Base-by-base conservation (phyloP, 2,113 vertebrate species). In the Trematocara variabile region DNA sequence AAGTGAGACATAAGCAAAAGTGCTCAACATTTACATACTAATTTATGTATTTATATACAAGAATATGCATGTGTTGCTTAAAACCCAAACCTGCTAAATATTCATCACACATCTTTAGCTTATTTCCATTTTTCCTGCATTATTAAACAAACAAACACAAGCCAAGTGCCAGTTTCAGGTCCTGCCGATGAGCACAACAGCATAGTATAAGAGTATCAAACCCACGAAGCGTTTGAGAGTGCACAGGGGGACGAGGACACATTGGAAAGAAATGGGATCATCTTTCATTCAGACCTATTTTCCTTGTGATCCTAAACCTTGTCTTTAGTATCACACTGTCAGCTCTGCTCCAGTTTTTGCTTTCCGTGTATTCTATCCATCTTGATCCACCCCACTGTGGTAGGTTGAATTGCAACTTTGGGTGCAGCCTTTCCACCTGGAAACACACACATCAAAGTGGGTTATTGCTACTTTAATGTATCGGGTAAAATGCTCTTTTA, bases 261-360 rank as follows among this genome's bases (percentile, higher is more conserved):
- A 65, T 79, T 33, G 73, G 48, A 65, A 44, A 77, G 39, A 58
- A 84, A 82, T 41, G 60, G 88, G 81, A 89, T 88, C 82, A 80
- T 91, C 65, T 81, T 84, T 91, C 89, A 90, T 86, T 84, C 82
- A 91, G 78, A 87, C 84, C 81, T 58, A 84, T 91, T 92, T 93
- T 83, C 82, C 54, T 48, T 11, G 78, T 80, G 75, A 89, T 92
- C 78, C 65, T 81, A 56, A 89, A 86, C 55, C 73, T 73, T 87
- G 30, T 73, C 80, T 86, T 44, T 54, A 39, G 77, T 79, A 88
- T 85, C 87, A 83, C 37, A 44, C 65, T 89, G 80, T 87, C 89
- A 87, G 63, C 80, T 79, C 56, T 90, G 86, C 82, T 92, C 86
- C 80, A 90, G 39, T 88, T 92, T 86, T 34, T 7, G 34, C 68